Percentiles rank a stretch among this genome's conserved stretches.
Evolutionary conservation across 2,113 vertebrate genomes (phyloP).

Genomic region (Ammodytes dubius): DNA sequence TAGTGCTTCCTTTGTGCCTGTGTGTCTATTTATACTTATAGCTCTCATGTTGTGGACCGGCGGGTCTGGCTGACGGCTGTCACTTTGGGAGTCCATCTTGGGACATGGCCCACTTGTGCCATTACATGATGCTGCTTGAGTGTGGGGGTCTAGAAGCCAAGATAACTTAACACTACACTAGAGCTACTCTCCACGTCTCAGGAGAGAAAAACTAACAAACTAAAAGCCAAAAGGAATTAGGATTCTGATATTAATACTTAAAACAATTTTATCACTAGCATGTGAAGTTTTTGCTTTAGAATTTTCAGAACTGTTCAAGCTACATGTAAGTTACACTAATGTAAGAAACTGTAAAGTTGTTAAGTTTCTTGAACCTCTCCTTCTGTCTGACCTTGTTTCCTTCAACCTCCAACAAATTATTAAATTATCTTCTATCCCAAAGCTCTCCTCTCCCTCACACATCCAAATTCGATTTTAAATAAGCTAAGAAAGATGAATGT

Average conservation of each 20-base stretch:
- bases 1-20: slow-evolving; percentile 5
- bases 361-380: not conserved
- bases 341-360: not conserved
- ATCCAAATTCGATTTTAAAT: slow-evolving; percentile 54
- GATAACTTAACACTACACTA: not conserved
- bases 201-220: not conserved
- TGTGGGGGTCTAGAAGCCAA: slow-evolving; percentile 10
- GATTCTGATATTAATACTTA: not conserved
- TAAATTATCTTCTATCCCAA: slow-evolving; percentile 46
- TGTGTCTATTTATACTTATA: slow-evolving; percentile 63
- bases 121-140: slow-evolving; percentile 24
- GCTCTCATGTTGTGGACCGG: slow-evolving; percentile 42
- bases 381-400: slow-evolving; percentile 5
- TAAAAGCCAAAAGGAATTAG: too few species aligned
- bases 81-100: slow-evolving; percentile 56
- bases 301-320: not conserved
- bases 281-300: not conserved
- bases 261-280: not conserved
- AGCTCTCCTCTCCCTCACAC: slow-evolving; percentile 26
- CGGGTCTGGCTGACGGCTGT: slow-evolving; percentile 49
- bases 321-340: not conserved
- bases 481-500: slow-evolving; percentile 31
- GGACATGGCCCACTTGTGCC: slow-evolving; percentile 74
- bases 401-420: slow-evolving; percentile 45
- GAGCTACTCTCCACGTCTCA: not conserved